Percentiles rank a stretch among this genome's conserved stretches.
Evolutionary conservation across 1,140 invertebrate genomes (phyloP).

Genomic region (Brachionus sp.): DNA sequence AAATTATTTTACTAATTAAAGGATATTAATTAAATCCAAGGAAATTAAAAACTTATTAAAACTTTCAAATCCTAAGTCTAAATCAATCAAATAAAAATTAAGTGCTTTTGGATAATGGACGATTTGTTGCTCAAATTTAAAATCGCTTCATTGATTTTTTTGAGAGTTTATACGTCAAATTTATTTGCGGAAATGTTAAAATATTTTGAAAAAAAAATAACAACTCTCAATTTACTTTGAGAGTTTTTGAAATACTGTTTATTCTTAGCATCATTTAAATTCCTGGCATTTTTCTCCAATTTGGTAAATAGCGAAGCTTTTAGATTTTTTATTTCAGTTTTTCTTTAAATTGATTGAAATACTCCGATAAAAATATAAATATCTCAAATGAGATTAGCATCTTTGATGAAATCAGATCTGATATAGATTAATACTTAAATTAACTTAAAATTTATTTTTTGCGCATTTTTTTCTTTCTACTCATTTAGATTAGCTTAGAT

Average conservation of each 20-base stretch:
- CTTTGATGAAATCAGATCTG: neutral
- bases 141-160: neutral
- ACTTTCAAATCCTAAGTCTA: neutral
- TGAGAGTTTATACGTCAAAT: neutral
- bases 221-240: neutral
- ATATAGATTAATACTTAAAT: neutral
- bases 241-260: neutral
- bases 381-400: neutral
- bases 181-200: neutral
- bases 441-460: neutral
- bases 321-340: neutral
- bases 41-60: conserved; percentile 12
- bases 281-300: neutral
- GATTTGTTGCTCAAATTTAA: neutral
- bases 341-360: neutral
- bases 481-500: no score
- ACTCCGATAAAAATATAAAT: neutral
- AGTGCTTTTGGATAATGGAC: neutral
- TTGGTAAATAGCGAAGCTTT: neutral
- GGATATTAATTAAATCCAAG: neutral
- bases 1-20: neutral
- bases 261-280: neutral
- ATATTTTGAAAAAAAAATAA: neutral
- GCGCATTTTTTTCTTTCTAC: neutral
- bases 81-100: neutral